phyloP scores from a whole-genome alignment of 1,140 invertebrate species.

The Drosophila triauraria region DNA sequence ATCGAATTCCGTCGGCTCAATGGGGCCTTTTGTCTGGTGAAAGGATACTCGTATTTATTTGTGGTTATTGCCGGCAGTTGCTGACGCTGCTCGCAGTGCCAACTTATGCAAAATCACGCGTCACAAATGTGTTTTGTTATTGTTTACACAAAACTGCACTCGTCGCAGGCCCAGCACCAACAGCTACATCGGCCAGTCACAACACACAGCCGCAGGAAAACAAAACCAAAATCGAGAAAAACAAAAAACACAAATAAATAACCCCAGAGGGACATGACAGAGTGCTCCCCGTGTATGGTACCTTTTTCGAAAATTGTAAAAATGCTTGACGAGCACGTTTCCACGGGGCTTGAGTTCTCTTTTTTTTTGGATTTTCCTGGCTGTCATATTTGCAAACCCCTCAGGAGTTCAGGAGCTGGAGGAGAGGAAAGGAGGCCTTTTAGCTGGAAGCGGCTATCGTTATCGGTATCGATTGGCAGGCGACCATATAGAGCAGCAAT shows the following conservation, averaged over 20 bases:
- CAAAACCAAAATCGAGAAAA: constrained; percentile 19
- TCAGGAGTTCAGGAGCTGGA: constrained; percentile 10
- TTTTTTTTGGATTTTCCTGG: constrained; percentile 1
- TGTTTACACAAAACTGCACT: constrained; percentile 80
- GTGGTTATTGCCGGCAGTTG: constrained; percentile 28
- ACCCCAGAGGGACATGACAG: constrained; percentile 36
- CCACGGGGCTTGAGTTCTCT: constrained; percentile 36
- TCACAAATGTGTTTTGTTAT: constrained; percentile 83
- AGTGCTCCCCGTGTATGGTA: constrained; percentile 37
- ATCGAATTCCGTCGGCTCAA: constrained; percentile 29
- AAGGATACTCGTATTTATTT: constrained; percentile 47
- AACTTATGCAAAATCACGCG: constrained; percentile 83
- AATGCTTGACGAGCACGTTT: constrained; percentile 78
- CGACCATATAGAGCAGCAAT: constrained; percentile 57
- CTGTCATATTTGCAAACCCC: constrained; percentile 38
- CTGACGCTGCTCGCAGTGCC: constrained; percentile 50
- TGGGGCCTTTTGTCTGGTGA: constrained; percentile 36
- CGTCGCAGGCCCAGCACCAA: constrained; percentile 17
- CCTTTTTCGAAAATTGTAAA: constrained; percentile 78
- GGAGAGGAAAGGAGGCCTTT: constrained; percentile 8
- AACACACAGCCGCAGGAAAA: constrained; percentile 25
- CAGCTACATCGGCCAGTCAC: constrained; percentile 8
- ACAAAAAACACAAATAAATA: constrained; percentile 69
- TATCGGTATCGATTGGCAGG: constrained; percentile 48
- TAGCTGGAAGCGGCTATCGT: constrained; percentile 38